Evolutionary conservation across 2,113 vertebrate species (phyloP).

Genomic region (Clinocottus analis): DNA sequence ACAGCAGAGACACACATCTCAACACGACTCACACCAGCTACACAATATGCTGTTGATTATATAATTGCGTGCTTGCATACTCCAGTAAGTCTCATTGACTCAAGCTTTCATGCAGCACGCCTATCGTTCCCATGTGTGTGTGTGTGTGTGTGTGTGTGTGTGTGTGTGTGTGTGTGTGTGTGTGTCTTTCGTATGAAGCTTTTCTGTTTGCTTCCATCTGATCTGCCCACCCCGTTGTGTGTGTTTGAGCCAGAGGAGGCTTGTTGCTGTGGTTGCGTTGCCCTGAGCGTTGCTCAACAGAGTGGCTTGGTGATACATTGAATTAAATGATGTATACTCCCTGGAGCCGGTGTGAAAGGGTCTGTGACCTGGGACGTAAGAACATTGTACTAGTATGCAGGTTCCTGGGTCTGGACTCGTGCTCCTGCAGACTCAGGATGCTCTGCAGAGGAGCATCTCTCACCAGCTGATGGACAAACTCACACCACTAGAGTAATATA

Average conservation of each 20-base stretch:
- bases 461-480: no score
- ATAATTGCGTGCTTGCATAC: constrained; percentile 69
- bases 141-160: not conserved
- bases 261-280: constrained; percentile 67
- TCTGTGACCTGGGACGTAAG: no score
- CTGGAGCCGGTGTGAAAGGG: no score
- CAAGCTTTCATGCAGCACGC: constrained; percentile 49
- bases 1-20: constrained; percentile 53
- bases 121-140: constrained; percentile 42
- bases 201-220: constrained; percentile 63
- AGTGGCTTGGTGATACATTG: no score
- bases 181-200: constrained; percentile 45
- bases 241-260: constrained; percentile 59
- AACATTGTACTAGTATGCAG: no score
- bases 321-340: no score
- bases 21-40: constrained; percentile 45
- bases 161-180: constrained; percentile 13
- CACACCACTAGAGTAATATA: no score
- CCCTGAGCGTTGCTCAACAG: constrained; percentile 52
- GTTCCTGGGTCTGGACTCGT: no score
- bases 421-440: no score
- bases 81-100: constrained; percentile 62
- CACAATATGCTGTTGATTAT: constrained; percentile 72
- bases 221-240: constrained; percentile 56
- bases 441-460: no score